Conservation (phyloP, 1,140 invertebrate species). For the Tetranychus urticae region DNA sequence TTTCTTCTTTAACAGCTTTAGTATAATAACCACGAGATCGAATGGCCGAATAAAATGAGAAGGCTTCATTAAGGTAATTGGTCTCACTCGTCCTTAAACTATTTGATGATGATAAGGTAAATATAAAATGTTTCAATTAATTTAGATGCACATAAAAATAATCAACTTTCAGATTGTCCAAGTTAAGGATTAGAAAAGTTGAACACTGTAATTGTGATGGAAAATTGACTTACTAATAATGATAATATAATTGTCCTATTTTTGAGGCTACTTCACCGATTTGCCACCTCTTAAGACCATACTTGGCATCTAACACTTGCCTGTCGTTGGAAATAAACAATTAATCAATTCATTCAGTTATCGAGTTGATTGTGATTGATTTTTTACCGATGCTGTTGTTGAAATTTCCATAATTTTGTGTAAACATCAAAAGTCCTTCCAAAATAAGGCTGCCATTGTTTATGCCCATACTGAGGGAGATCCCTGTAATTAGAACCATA, state of each 20-base stretch:
- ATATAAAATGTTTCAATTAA: no score
- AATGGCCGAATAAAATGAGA: conserved; percentile 87
- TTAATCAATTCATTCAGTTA: not conserved
- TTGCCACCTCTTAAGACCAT: conserved; percentile 89
- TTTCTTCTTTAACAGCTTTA: conserved; percentile 71
- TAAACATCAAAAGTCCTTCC: conserved; percentile 92
- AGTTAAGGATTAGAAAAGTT: not conserved
- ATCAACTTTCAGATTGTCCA: no score
- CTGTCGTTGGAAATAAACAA: conserved; percentile 11
- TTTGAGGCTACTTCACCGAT: conserved; percentile 96
- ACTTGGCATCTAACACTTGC: conserved; percentile 66
- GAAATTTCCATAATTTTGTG: conserved; percentile 94
- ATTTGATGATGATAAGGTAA: conserved; percentile 1
- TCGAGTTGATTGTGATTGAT: conserved; percentile 19
- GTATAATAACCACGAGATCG: conserved; percentile 79
- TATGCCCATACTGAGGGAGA: conserved; percentile 85
- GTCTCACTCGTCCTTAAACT: conserved; percentile 82
- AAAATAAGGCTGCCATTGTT: conserved; percentile 95
- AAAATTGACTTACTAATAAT: conserved; percentile 72
- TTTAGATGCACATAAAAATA: no score
- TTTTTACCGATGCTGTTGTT: conserved; percentile 64
- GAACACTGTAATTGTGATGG: conserved; percentile 2
- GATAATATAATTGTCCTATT: conserved; percentile 94
- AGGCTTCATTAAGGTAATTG: conserved; percentile 83
- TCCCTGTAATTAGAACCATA: conserved; percentile 32